Conservation (phyloP, 1,140 invertebrate genomes). For the Eciton burchellii region DNA sequence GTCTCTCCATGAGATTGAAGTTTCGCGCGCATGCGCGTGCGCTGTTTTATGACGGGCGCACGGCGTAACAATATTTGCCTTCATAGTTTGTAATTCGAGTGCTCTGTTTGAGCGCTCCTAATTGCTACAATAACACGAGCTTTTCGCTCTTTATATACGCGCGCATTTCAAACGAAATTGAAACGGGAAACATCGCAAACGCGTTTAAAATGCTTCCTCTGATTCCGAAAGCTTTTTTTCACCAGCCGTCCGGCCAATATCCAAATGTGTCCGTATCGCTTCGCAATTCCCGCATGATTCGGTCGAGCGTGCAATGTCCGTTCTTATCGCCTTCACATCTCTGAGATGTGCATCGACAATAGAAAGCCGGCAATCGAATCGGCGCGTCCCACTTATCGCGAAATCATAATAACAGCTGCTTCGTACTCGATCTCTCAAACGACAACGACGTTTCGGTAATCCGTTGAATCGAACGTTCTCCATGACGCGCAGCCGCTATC, state of each 20-base stretch:
- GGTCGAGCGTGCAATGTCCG: too few relatives aligned
- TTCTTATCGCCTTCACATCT: too few relatives aligned
- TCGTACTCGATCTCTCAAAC: too few relatives aligned
- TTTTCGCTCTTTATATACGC: constrained; percentile 7
- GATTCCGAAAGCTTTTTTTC: too few relatives aligned
- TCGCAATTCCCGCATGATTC: too few relatives aligned
- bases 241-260: too few relatives aligned
- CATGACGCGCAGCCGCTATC: constrained; percentile 24
- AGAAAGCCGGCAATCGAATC: too few relatives aligned
- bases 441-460: constrained; percentile 31
- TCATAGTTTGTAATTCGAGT: constrained; percentile 15
- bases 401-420: too few relatives aligned
- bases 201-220: not conserved
- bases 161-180: constrained; percentile 22
- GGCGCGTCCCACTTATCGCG: too few relatives aligned
- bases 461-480: constrained; percentile 21
- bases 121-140: constrained; percentile 4
- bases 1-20: not conserved
- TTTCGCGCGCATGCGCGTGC: not conserved
- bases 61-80: not conserved
- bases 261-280: too few relatives aligned
- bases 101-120: constrained; percentile 24
- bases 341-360: too few relatives aligned
- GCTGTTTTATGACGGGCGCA: not conserved
- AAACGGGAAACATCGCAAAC: constrained; percentile 17